A percentile compares a stretch with the other conserved stretches of the same genome.
These are phyloP conservation scores for Botrylloides violaceus DNA, from an alignment of 23 tunicate genomes.

Conservation along the genomic window DNA sequence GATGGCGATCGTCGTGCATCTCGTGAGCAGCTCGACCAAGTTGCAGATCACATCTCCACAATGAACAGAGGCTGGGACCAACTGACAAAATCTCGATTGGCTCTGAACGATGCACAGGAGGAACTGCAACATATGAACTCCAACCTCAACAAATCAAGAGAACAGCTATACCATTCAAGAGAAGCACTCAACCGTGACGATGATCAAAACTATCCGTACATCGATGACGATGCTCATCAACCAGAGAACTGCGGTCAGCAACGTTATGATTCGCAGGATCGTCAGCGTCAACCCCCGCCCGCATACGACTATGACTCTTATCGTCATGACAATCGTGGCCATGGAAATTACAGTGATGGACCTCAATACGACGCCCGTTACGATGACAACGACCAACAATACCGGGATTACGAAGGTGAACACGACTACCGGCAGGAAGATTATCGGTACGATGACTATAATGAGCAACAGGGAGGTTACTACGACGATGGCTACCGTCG, in stretches of 20 bases:
- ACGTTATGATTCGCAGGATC: slow-evolving; percentile 23
- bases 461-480: no score
- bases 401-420: not conserved
- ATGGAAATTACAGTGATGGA: not conserved
- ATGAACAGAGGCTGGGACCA: slow-evolving; percentile 84
- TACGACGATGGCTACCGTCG: no score
- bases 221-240: slow-evolving; percentile 49
- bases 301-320: slow-evolving; percentile 12
- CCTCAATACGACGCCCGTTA: not conserved
- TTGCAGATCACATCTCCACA: slow-evolving; percentile 71
- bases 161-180: slow-evolving; percentile 11
- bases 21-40: slow-evolving; percentile 65
- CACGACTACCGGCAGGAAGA: not conserved
- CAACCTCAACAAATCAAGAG: slow-evolving; percentile 15
- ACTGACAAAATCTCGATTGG: slow-evolving; percentile 56
- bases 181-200: slow-evolving; percentile 13
- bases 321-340: not conserved
- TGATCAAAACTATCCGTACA: slow-evolving; percentile 65
- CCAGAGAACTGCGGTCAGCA: slow-evolving; percentile 10
- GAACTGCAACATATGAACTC: slow-evolving; percentile 30
- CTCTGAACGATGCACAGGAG: slow-evolving; percentile 62
- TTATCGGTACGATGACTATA: not conserved
- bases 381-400: not conserved
- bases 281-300: slow-evolving; percentile 21
- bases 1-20: slow-evolving; percentile 48